These are phyloP conservation scores for Pangasianodon hypophthalmus DNA, from an alignment of 2,113 vertebrate genomes.

Conservation along the genomic window DNA sequence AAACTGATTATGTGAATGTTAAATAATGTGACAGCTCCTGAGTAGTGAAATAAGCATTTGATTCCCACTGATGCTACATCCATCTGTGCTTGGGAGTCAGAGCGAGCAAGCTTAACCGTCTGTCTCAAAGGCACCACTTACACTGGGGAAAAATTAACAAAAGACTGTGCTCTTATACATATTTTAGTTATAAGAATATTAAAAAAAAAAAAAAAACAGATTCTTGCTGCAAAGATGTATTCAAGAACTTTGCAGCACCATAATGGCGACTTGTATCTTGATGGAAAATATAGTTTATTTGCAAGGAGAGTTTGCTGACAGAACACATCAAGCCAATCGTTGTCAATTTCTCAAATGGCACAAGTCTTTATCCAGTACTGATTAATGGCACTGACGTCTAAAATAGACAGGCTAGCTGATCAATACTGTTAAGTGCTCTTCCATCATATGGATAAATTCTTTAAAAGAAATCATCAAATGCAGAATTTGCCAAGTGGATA, in stretches of 20 bases:
- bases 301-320: neutral
- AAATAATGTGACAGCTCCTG: neutral
- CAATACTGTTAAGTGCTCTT: neutral
- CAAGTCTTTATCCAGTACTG: neutral
- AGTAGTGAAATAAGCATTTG: neutral
- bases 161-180: neutral
- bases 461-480: constrained; percentile 4
- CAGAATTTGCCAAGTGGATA: neutral
- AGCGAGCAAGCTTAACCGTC: neutral
- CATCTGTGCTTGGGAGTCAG: neutral
- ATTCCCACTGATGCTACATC: neutral
- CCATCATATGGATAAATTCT: neutral
- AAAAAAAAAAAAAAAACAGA: too few relatives aligned
- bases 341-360: neutral
- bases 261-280: neutral
- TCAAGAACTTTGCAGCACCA: neutral
- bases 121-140: neutral
- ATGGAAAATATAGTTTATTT: neutral
- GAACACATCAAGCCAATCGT: neutral
- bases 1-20: neutral
- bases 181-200: too few relatives aligned
- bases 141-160: neutral
- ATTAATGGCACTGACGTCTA: neutral
- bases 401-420: neutral
- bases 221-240: neutral